phyloP scores from a whole-genome alignment of 2,113 vertebrate genomes.

The Casuarius casuarius region DNA sequence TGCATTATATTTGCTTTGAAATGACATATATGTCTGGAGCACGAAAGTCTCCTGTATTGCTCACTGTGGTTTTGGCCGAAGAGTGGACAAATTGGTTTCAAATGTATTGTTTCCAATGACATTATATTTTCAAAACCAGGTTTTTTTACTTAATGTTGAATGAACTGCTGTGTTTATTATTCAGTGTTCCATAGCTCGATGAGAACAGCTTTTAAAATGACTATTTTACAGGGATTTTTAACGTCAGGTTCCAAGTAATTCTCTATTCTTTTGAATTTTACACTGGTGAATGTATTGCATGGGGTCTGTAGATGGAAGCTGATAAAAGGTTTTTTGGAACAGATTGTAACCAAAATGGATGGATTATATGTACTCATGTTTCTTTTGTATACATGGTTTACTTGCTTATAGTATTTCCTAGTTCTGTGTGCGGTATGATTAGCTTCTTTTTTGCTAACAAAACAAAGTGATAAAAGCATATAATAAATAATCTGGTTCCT shows the following conservation, averaged over 20 bases:
- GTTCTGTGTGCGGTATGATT: not conserved
- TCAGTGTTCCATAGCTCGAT: not conserved
- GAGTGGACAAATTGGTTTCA: not conserved
- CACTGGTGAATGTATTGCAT: not conserved
- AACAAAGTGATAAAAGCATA: not conserved
- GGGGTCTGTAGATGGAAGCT: not conserved
- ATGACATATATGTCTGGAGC: not conserved
- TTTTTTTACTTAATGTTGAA: conserved; percentile 23
- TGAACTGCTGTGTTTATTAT: not conserved
- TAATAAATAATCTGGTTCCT: not conserved
- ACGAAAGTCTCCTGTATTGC: not conserved
- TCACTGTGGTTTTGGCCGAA: not conserved
- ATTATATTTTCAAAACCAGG: not conserved
- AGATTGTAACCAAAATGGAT: not conserved
- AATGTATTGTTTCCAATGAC: conserved; percentile 31
- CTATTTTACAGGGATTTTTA: not conserved
- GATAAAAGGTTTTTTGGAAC: not conserved
- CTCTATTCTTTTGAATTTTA: not conserved
- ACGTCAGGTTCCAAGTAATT: not conserved
- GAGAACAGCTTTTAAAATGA: not conserved
- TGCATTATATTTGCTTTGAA: not conserved
- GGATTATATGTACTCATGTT: not conserved
- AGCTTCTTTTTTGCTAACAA: not conserved
- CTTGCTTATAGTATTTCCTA: not conserved
- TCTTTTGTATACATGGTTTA: not conserved